Base-by-base conservation (phyloP, 2,888 invertebrate species). In the Formica aserva region DNA sequence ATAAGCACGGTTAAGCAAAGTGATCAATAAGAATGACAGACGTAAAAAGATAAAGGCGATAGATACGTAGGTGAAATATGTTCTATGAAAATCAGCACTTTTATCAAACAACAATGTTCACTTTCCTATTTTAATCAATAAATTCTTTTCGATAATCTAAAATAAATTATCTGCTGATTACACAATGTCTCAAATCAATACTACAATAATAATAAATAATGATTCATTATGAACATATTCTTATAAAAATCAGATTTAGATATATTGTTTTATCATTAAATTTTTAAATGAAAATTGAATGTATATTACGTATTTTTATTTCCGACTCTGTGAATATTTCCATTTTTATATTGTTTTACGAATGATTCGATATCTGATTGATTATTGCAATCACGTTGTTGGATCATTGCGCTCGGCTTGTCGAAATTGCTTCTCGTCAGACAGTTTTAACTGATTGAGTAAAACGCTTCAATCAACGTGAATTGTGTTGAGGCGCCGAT, bases 21-120 rank as follows among this genome's bases (percentile, higher is more conserved):
- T 85, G 83, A 89, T 89, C 87, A 75, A 88, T 89, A 90, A 63
- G 66, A 84, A 52, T 52, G 55, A 65, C 62, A 75, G 78, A 69
- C 35, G 6, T 1, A 78, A 41, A 57, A 41, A 57, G 55, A 77
- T 77, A 57, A 57, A n/a, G 18, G 8, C 29, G 55, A 18, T 15
- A 57, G 26, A 66, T 77, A 41, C 15, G 41, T 57, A 15, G 1
- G 11, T 22, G 38, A 57, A 41, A 52, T 35, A 32, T 35, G 52
- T 55, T n/a, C n/a, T 41, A 55, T 78, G 72, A 78, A 76, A 76
- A 57, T 72, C 18, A 57, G 22, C 38, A n/a, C 9, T 55, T 9
- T 55, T 9, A 4, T 52, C 32, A 35, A 15, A 60, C 32, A 57
- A 69, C 41, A 77, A 29, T 26, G n/a, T 13, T 18, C 22, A 60